Evolutionary conservation across 2,113 vertebrate genomes (phyloP), one percentile per base, ranked within the genome.

Genomic region (Sorex araneus): DNA sequence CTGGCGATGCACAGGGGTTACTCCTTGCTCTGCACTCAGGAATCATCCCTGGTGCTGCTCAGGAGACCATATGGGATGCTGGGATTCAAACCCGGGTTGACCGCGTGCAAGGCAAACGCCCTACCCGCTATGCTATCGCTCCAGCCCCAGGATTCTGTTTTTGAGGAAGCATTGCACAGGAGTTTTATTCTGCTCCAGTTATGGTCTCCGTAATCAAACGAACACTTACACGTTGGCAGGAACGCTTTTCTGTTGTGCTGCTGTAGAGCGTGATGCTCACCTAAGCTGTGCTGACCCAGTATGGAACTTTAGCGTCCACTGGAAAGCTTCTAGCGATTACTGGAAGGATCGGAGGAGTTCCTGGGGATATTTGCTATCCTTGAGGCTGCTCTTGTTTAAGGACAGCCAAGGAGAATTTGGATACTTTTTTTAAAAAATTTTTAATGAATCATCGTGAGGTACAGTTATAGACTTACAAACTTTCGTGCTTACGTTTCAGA

Each of bases 381-480:
- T 76, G 50, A 94, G 13, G 30, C 19, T 77, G 30, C 84, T 93
- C 32, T 84, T 80, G 60, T 16, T 69, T 76, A 69, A 89, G 25
- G 43, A 23, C 43, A 45, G 19, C 75, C 50, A 71, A 23, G 11
- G 40, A 64, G 21, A 54, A 40, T 70, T 32, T 57, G 84, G 63
- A 85, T 40, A 40, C 40, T 40, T 40, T 40, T 40, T 40, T 40
- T 40, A 40, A 40, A 40, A 40, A 40, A 4, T 40, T 40, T 40
- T 40, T 40, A 40, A 40, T 40, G 40, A 40, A 40, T 40, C 40
- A 40, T 7, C 7, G 40, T 40, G 40, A 40, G 40, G 3, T 40
- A 40, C 40, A 40, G 40, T 40, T 40, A 40, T 7, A 40, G 40
- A 40, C 40, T 40, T 40, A 40, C 40, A 40, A 40, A 40, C 40